These are phyloP conservation scores for Exocentrus adspersus DNA, from an alignment of 2,888 invertebrate species.

Conservation along the genomic window DNA sequence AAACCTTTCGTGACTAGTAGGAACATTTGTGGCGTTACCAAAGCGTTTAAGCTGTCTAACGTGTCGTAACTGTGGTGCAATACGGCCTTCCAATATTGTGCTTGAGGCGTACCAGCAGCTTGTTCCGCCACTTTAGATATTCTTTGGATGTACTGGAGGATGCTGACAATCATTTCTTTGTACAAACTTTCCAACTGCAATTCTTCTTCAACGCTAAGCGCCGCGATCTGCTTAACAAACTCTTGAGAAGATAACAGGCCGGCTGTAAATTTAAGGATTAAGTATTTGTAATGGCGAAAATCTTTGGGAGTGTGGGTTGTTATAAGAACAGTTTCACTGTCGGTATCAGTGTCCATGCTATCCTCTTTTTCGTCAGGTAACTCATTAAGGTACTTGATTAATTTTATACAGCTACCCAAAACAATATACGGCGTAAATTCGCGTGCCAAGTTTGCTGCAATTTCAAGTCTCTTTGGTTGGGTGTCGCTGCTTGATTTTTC, in stretches of 20 bases:
- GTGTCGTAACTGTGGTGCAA: constrained; percentile 82
- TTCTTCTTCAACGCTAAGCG: constrained; percentile 64
- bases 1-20: constrained; percentile 80
- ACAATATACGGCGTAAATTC: constrained; percentile 74
- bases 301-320: constrained; percentile 75
- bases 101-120: constrained; percentile 67
- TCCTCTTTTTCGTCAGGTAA: constrained; percentile 74
- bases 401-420: constrained; percentile 72
- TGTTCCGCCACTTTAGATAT: constrained; percentile 73
- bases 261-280: constrained; percentile 78
- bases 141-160: constrained; percentile 74
- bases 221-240: constrained; percentile 74
- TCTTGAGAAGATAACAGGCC: constrained; percentile 74
- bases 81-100: constrained; percentile 86
- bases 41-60: constrained; percentile 80
- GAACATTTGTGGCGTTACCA: constrained; percentile 84
- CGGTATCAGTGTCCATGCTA: constrained; percentile 57
- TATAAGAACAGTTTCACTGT: constrained; percentile 68
- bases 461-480: constrained; percentile 69
- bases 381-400: constrained; percentile 73
- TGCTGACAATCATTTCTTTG: constrained; percentile 75
- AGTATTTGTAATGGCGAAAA: constrained; percentile 85
- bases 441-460: constrained; percentile 73
- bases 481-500: constrained; percentile 48
- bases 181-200: constrained; percentile 71